Evolutionary conservation across 2,113 vertebrate species (phyloP).

Genomic region (Lates calcarifer): DNA sequence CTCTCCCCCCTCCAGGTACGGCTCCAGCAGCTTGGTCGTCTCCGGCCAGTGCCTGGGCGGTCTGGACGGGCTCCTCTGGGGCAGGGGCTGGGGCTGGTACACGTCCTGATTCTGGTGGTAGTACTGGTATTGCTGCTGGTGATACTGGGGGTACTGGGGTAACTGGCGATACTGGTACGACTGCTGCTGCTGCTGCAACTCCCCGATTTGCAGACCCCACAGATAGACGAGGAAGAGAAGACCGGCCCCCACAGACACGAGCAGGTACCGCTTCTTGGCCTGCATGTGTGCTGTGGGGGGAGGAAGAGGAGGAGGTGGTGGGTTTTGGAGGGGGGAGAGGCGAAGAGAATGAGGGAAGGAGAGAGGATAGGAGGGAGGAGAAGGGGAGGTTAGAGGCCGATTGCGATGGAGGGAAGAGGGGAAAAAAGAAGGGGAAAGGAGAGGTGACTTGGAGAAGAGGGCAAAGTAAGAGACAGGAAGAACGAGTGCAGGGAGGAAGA

Average conservation of each 20-base stretch:
- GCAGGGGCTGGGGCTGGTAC: conserved; percentile 66
- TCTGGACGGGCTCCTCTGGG: conserved; percentile 68
- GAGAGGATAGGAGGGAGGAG: background rate
- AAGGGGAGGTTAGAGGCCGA: background rate
- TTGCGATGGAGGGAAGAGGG: background rate
- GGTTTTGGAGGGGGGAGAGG: conserved; percentile 21
- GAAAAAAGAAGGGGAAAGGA: background rate
- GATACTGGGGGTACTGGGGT: conserved; percentile 69
- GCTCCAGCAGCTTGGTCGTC: conserved; percentile 71
- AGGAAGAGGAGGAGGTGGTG: conserved; percentile 58
- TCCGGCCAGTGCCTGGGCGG: conserved; percentile 74
- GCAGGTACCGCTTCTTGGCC: conserved; percentile 90
- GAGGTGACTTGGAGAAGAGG: background rate
- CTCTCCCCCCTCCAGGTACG: conserved; percentile 85
- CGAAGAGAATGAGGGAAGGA: background rate
- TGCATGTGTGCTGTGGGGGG: conserved; percentile 87
- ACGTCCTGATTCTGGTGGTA: conserved; percentile 62
- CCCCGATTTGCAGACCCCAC: conserved; percentile 85
- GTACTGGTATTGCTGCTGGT: conserved; percentile 60
- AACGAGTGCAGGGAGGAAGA: background rate
- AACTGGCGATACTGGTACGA: conserved; percentile 69
- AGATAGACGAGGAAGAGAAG: conserved; percentile 87
- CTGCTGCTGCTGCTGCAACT: conserved; percentile 82
- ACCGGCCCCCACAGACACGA: conserved; percentile 87
- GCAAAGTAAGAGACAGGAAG: background rate